Conservation (phyloP, 2,797 vertebrate genomes). For the Anabas testudineus region DNA sequence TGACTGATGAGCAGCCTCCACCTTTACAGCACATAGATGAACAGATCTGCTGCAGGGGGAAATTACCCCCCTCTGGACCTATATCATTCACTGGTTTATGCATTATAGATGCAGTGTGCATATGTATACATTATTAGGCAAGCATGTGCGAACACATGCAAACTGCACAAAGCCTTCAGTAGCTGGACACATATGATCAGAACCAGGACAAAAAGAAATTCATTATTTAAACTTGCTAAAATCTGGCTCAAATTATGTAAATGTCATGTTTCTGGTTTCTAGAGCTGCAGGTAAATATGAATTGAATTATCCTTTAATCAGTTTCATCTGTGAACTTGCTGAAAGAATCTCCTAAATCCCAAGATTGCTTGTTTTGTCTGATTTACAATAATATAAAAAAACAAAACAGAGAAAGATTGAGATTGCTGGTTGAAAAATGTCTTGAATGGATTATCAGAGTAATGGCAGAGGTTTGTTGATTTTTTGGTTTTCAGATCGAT, state of each 20-base stretch:
- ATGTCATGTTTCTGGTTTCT: neutral
- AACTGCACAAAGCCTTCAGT: neutral
- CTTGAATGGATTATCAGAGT: neutral
- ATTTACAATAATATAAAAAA: neutral
- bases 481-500: neutral
- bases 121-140: slow-evolving; percentile 7
- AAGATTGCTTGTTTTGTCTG: neutral
- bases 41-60: slow-evolving; percentile 22
- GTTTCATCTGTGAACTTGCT: neutral
- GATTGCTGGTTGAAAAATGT: no score
- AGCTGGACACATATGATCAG: no score
- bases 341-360: neutral
- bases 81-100: slow-evolving; percentile 22
- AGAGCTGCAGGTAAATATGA: neutral
- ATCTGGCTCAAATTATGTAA: neutral
- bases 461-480: neutral
- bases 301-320: neutral
- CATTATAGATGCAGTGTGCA: slow-evolving; percentile 29
- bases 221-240: neutral
- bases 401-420: neutral
- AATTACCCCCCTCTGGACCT: slow-evolving; percentile 33
- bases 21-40: slow-evolving; percentile 36
- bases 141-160: neutral
- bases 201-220: neutral
- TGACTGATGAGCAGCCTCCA: slow-evolving; percentile 66